Percentiles rank a stretch among this genome's conserved stretches.
These are phyloP conservation scores for Drosophila falleni DNA, from an alignment of 2,888 invertebrate species.

Conservation along the genomic window DNA sequence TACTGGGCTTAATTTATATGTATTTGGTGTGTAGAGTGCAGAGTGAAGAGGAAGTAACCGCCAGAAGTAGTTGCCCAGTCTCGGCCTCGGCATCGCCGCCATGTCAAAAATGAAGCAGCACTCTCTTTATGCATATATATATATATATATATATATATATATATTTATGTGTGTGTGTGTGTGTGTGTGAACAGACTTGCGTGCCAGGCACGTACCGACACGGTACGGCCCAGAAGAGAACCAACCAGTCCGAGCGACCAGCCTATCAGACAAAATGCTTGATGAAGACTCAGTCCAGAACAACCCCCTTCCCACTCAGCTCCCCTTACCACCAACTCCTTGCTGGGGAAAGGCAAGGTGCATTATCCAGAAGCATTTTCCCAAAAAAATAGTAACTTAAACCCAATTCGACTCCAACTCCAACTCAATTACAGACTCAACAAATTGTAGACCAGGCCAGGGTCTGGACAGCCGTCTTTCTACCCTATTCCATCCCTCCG, in stretches of 20 bases:
- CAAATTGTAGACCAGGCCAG: conserved; percentile 5
- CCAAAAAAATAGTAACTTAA: no score
- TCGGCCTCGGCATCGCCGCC: conserved; percentile 58
- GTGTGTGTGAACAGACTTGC: conserved; percentile 56
- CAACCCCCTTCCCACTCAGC: background rate
- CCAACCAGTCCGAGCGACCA: conserved; percentile 62
- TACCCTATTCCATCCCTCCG: background rate
- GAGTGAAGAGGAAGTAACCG: conserved; percentile 43
- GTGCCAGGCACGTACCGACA: conserved; percentile 80
- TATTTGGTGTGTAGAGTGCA: conserved; percentile 5
- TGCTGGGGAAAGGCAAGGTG: no score
- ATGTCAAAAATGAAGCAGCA: conserved; percentile 63
- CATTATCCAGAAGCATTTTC: no score
- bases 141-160: conserved; percentile 9
- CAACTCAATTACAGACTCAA: conserved; percentile 6
- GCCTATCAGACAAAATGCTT: conserved; percentile 66
- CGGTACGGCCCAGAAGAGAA: conserved; percentile 53
- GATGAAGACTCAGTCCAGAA: conserved; percentile 42
- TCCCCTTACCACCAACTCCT: no score
- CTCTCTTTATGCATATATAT: conserved; percentile 1
- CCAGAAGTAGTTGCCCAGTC: conserved; percentile 79
- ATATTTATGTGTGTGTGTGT: conserved; percentile 29
- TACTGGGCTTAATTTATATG: conserved; percentile 13
- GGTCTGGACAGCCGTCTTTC: conserved; percentile 12
- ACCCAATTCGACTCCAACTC: background rate